Evolutionary conservation across 2,113 vertebrate species (phyloP).

Genomic region (Rhinopomastus cyanomelas): DNA sequence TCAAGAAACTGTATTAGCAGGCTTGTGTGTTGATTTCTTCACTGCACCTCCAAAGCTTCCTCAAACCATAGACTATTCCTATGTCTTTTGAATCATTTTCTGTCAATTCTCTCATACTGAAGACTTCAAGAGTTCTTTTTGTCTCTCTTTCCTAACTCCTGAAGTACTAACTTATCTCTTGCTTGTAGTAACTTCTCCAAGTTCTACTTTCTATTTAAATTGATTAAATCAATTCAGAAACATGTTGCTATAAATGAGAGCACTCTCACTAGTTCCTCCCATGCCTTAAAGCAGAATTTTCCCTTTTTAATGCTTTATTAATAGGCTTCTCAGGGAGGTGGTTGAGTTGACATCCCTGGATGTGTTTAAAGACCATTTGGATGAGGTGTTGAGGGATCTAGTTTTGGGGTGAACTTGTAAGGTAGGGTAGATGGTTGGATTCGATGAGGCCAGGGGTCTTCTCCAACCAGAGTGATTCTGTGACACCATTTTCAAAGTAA

Average conservation of each 20-base stretch:
- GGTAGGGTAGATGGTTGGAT: no score
- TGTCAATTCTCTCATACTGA: not conserved
- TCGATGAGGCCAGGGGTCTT: no score
- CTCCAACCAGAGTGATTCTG: no score
- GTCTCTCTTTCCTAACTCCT: not conserved
- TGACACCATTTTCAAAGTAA: not conserved
- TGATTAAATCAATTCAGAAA: no score
- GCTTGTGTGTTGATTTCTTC: not conserved
- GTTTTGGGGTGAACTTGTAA: no score
- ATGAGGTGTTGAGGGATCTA: no score
- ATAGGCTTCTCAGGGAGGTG: no score
- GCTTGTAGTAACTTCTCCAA: not conserved
- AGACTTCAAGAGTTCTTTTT: not conserved
- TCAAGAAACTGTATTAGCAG: not conserved
- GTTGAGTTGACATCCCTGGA: no score
- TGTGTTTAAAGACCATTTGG: no score
- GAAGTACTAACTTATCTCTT: not conserved
- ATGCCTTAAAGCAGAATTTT: not conserved
- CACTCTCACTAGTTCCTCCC: not conserved
- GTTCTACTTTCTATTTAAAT: not conserved
- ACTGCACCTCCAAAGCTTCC: not conserved
- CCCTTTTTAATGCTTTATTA: not conserved
- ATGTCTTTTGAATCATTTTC: not conserved
- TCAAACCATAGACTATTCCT: not conserved
- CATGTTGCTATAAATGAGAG: not conserved